Base-by-base conservation (phyloP, 2,797 vertebrate genomes). In the Pseudomugil tenellus region DNA sequence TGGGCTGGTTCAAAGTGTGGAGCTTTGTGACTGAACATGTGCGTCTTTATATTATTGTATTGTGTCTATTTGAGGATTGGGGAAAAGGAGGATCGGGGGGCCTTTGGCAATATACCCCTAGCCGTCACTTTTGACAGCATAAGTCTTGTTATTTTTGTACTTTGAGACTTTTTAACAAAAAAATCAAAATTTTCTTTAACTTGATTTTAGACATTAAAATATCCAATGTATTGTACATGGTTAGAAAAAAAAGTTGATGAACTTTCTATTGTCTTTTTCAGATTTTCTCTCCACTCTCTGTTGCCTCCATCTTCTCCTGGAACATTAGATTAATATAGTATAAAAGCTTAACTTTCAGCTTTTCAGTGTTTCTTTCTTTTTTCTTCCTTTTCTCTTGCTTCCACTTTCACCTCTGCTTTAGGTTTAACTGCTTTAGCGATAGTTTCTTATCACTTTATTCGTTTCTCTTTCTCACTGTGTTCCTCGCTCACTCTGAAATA, bases 331-430 rank as follows among this genome's bases (percentile, higher is more conserved):
- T 67, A 75, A 71, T 61, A 43, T 39, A 63, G 58, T 14, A 28
- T 23, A 52, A 58, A 35, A 68, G 34, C 58, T 56, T 54, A 67
- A 58, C 70, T 74, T 64, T 72, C 57, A 68, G 58, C 46, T 54
- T 68, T 74, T 77, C 63, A 71, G 74, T 58, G 25, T 71, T 51
- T 71, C 4, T 60, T 31, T 74, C 11, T 34, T 65, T 39, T 58
- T 54, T 57, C 21, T 72, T 6, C 17, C 14, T 34, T 2, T 69
- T 58, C 26, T 57, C 70, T 67, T 32, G 58, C 17, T 65, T 70
- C 56, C 67, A 67, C 69, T 72, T 52, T 35, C 74, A 55, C 53
- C 32, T 21, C 21, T 2, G 57, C 70, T 77, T 11, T 29, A 62
- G 68, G 68, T 74, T 63, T 25, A n/a, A n/a, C n/a, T 55, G 19